Base-by-base conservation (phyloP, 2,888 invertebrate species). In the Xestoiulus laeticollis region DNA sequence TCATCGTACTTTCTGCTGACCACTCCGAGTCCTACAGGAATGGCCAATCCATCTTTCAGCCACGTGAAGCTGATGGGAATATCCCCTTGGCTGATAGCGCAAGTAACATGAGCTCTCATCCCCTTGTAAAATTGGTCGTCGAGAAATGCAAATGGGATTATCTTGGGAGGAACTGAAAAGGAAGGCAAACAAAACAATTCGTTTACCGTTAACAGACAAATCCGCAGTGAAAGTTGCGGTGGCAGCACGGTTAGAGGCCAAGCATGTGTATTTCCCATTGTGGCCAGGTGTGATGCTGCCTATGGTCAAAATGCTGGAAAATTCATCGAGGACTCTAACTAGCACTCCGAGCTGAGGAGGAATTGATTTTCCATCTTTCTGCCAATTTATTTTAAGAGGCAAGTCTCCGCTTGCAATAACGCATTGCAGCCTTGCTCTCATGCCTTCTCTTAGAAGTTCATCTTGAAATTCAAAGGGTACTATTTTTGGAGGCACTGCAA, bases 141-240 rank as follows among this genome's bases (percentile, higher is more conserved):
- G 90, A 95, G 96, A 91, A 96, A 96, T 90, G 94, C 93, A 92
- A 96, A 96, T 90, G 95, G 95, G 89, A 94, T 94, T 91, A 96
- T 95, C 93, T 95, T 94, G 89, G 96, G 96, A 91, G 94, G 94
- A 92, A 96, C 96, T 96, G 93, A 92, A 48, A 78, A n/a, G n/a
- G n/a, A n/a, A n/a, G n/a, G n/a, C n/a, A n/a, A n/a, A n/a, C n/a
- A n/a, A n/a, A n/a, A n/a, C n/a, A n/a, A n/a, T n/a, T n/a, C n/a
- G n/a, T n/a, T 94, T 95, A 95, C 95, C 95, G 95, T 95, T 95
- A 92, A 95, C 95, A 94, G 95, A 95, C 91, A 95, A 95, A 92
- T 94, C 94, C 93, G 95, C 95, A 92, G 95, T 95, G 94, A 94
- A 95, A 93, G 95, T 95, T 93, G 95, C 95, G 94, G 95, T 95